phyloP scores from a whole-genome alignment of 2,113 vertebrate genomes.

The Pseudonaja textilis region DNA sequence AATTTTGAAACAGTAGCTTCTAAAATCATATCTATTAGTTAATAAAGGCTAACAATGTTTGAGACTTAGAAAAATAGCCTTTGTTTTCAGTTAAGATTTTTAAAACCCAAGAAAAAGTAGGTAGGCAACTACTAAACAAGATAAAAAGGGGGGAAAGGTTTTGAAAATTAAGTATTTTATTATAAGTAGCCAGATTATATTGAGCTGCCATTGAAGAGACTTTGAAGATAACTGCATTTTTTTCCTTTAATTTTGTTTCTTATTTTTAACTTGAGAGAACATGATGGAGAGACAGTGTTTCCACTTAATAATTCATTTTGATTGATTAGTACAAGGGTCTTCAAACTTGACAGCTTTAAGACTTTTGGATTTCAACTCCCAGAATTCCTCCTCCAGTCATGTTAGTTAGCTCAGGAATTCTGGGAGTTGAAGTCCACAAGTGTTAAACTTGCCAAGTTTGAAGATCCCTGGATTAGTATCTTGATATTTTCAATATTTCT shows the following conservation, averaged over 20 bases:
- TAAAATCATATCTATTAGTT: not conserved
- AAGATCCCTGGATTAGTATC: not conserved
- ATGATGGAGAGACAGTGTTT: not conserved
- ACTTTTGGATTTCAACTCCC: too few relatives aligned
- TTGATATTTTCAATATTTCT: not conserved
- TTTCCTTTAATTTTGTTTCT: not conserved
- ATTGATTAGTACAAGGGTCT: not conserved
- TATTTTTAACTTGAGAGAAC: not conserved
- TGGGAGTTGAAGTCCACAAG: too few relatives aligned
- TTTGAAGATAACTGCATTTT: not conserved
- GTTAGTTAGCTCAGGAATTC: too few relatives aligned
- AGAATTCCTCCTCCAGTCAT: too few relatives aligned
- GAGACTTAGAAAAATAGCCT: not conserved
- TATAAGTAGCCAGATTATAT: not conserved
- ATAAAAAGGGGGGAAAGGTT: not conserved
- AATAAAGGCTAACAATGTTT: not conserved
- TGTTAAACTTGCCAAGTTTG: too few relatives aligned
- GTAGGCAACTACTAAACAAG: not conserved
- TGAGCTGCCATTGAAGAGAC: not conserved
- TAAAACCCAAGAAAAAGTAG: not conserved
- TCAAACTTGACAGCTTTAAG: too few relatives aligned
- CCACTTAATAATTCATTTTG: not conserved
- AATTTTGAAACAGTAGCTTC: not conserved
- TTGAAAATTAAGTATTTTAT: not conserved
- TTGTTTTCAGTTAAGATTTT: not conserved